phyloP scores from a whole-genome alignment of 35 echinoderm and acorn worm species.

The Eucidaris tribuloides region DNA sequence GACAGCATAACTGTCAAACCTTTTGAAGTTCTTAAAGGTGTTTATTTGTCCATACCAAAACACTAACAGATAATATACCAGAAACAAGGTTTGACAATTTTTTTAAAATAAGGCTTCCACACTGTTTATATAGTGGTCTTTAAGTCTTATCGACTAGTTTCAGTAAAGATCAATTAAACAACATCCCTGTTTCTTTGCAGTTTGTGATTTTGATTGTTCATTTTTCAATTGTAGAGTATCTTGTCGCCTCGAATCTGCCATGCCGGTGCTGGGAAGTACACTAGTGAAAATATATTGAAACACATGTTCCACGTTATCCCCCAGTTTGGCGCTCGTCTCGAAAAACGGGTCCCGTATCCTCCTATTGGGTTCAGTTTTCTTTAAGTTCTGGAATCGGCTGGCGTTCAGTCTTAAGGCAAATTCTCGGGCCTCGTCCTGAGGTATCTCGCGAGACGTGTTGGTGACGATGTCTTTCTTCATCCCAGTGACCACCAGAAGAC shows the following conservation, averaged over 20 bases:
- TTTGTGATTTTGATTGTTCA: background rate
- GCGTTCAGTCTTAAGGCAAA: slow-evolving; percentile 68
- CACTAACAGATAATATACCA: too few species aligned
- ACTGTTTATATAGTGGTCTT: too few species aligned
- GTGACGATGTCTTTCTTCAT: slow-evolving; percentile 75
- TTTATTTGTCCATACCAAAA: too few species aligned
- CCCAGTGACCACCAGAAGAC: slow-evolving; percentile 66
- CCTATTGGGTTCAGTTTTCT: background rate
- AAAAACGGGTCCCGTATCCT: slow-evolving; percentile 60
- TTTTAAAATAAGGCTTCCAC: too few species aligned
- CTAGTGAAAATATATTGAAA: slow-evolving; percentile 94
- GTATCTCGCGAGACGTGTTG: slow-evolving; percentile 15
- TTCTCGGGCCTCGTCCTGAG: slow-evolving; percentile 52
- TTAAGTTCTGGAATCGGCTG: slow-evolving; percentile 36
- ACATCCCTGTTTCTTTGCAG: background rate
- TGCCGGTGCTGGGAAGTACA: slow-evolving; percentile 24
- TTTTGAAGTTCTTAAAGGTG: too few species aligned
- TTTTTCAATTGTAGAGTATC: background rate
- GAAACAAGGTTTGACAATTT: too few species aligned
- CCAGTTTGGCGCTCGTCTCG: slow-evolving; percentile 84
- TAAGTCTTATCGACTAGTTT: too few species aligned
- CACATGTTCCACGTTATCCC: slow-evolving; percentile 83
- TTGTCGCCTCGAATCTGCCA: too few species aligned
- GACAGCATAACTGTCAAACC: too few species aligned
- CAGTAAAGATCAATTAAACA: slow-evolving; percentile 1